Percentiles rank a stretch among this genome's conserved stretches.
Conservation (phyloP, 2,113 vertebrate genomes). For the Corythornis madagascariensis region DNA sequence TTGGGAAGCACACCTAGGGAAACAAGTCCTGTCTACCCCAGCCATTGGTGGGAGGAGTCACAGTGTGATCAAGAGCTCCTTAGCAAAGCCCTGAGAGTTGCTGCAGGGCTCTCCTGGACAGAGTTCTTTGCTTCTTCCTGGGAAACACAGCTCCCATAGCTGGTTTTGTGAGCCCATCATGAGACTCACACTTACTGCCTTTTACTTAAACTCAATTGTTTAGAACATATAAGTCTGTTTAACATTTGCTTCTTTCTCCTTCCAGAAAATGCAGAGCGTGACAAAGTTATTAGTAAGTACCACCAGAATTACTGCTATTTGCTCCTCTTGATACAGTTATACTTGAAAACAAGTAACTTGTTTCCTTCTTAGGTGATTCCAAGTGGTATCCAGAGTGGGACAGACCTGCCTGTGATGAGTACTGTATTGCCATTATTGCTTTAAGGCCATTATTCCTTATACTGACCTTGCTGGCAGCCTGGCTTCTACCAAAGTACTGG, state of each 20-base stretch:
- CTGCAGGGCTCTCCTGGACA: background rate
- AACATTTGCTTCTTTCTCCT: slow-evolving; percentile 2
- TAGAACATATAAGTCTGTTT: background rate
- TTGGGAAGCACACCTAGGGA: fast-evolving
- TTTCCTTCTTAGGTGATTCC: slow-evolving; percentile 64
- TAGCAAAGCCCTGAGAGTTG: background rate
- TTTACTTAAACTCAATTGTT: background rate
- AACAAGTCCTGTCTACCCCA: background rate
- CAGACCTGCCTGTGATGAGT: slow-evolving; percentile 32
- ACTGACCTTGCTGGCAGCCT: slow-evolving; percentile 40
- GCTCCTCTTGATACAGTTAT: background rate
- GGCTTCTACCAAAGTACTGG: slow-evolving; percentile 28
- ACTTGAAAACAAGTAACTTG: background rate
- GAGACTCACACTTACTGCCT: background rate
- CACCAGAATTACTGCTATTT: background rate
- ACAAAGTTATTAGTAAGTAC: slow-evolving; percentile 73
- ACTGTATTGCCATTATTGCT: background rate
- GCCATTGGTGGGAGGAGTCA: background rate
- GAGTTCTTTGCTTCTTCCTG: background rate
- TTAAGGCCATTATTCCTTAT: slow-evolving; percentile 22
- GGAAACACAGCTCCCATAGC: background rate
- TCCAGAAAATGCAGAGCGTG: slow-evolving; percentile 72
- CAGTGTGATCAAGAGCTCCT: background rate
- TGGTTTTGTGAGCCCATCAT: background rate
- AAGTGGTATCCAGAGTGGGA: slow-evolving; percentile 37